Percentiles rank a stretch among this genome's conserved stretches.
Evolutionary conservation across 2,113 vertebrate species (phyloP).

Genomic region (Ciconia stormi): DNA sequence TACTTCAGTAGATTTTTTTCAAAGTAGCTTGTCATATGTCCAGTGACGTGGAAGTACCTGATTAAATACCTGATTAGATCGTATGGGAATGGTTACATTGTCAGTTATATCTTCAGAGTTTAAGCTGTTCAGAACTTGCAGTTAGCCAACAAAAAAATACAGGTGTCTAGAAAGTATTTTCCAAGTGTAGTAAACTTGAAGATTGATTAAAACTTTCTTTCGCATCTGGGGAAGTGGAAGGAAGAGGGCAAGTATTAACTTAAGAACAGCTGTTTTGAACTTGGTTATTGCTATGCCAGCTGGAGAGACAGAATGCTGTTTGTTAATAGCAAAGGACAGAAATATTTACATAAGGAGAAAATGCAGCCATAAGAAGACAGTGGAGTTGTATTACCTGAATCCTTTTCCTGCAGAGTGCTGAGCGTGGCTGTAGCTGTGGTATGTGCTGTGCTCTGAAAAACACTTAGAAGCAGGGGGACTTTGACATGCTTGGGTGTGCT

Average conservation of each 20-base stretch:
- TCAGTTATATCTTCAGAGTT: neutral
- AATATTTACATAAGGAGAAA: neutral
- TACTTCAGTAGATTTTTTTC: neutral
- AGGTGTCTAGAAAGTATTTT: neutral
- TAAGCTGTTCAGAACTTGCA: neutral
- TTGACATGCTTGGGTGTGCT: fast-evolving
- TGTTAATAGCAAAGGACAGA: neutral
- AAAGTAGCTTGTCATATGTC: neutral
- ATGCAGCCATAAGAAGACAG: neutral
- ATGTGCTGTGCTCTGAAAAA: neutral
- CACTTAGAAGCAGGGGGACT: neutral
- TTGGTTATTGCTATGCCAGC: neutral
- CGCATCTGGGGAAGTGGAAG: neutral
- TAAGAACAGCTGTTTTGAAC: neutral
- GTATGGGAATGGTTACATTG: neutral
- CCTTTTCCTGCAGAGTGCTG: neutral
- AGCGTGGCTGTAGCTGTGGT: neutral
- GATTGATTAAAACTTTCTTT: neutral
- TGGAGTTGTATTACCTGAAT: neutral
- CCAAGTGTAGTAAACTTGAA: neutral
- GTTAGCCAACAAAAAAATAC: neutral
- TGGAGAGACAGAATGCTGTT: neutral
- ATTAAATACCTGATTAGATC: neutral
- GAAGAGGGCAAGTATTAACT: neutral
- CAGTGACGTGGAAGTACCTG: neutral